phyloP scores from a whole-genome alignment of 2,888 invertebrate species.

The Mythimna impura region DNA sequence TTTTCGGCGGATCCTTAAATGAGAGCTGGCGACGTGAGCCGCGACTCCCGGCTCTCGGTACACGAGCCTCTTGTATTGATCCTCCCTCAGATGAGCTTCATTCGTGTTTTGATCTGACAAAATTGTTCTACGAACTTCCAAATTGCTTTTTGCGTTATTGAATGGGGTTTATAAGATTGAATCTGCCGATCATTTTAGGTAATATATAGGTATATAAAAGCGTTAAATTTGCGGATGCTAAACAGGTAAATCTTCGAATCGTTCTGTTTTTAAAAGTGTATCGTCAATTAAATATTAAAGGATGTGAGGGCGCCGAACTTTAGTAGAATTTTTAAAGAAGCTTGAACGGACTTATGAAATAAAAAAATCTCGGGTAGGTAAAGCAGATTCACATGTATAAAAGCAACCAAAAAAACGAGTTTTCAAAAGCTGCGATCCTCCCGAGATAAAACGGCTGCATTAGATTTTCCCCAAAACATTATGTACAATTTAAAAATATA shows the following conservation, averaged over 20 bases:
- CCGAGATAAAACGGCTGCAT: conserved; percentile 4
- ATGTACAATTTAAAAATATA: conserved; percentile 61
- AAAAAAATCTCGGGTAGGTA: background rate
- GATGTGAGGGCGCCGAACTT: background rate
- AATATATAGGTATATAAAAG: conserved; percentile 53
- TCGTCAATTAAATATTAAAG: conserved; percentile 14
- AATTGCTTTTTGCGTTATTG: conserved; percentile 73
- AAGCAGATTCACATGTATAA: background rate
- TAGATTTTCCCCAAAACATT: conserved; percentile 36
- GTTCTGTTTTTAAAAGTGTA: conserved; percentile 28
- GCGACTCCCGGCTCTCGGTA: conserved; percentile 64
- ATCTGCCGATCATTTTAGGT: conserved; percentile 56
- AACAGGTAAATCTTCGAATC: conserved; percentile 51
- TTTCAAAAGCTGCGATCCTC: background rate
- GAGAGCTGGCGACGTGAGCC: conserved; percentile 81
- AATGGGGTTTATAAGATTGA: conserved; percentile 63
- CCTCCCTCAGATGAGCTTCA: conserved; percentile 70
- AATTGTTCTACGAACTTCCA: conserved; percentile 80
- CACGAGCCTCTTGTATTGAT: conserved; percentile 74
- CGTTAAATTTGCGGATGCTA: conserved; percentile 52
- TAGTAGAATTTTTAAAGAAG: conserved; percentile 2
- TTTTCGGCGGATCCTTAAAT: conserved; percentile 83
- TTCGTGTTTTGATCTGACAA: conserved; percentile 75
- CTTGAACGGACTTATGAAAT: conserved; percentile 20
- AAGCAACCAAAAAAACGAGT: background rate